Evolutionary conservation across 2,888 invertebrate genomes (phyloP), one percentile per base, ranked within the genome.

Genomic region (Candidula unifasciata): DNA sequence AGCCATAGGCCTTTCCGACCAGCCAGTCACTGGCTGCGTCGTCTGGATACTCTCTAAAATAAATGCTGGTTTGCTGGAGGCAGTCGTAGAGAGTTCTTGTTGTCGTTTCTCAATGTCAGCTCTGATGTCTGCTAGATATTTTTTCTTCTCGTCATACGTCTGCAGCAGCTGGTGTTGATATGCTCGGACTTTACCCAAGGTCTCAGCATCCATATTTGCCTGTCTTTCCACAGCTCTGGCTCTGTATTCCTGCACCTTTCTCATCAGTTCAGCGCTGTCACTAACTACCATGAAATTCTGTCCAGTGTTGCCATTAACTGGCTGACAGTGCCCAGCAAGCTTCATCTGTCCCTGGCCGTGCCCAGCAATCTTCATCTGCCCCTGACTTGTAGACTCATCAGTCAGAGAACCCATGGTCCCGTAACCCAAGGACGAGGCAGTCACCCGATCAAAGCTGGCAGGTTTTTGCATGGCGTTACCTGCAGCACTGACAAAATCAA

Each of bases 91-190:
- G 6, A 87, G 80, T 33, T 90, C 88, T 27, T 89, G 88, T 33
- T 90, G 80, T 57, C 91, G 84, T 54, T 85, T 81, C 74, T 90
- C 89, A 24, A 91, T 90, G 83, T 90, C 90, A 37, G 89, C 89
- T 84, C 90, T 87, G n/a, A 90, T 89, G 44, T 89, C 89, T 18
- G 89, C 89, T 52, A 91, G 83, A 1, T 89, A 86, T 57, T 87
- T 86, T 86, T 89, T 90, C 74, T 90, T 89, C 66, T 91, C 89
- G 66, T 90, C 89, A 86, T 91, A 90, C 77, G 89, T 88, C 21
- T 88, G 86, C 13, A 91, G 81, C 74, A 92, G 83, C 27, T 88
- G 86, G 66, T 89, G 87, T 83, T 92, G 91, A 82, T 91, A 91
- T 52, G 91, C 90, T 76, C 88, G 87, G 27, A 91, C 89, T 76